Base-by-base conservation (phyloP, 2,888 invertebrate species). In the Melanotus villosus region DNA sequence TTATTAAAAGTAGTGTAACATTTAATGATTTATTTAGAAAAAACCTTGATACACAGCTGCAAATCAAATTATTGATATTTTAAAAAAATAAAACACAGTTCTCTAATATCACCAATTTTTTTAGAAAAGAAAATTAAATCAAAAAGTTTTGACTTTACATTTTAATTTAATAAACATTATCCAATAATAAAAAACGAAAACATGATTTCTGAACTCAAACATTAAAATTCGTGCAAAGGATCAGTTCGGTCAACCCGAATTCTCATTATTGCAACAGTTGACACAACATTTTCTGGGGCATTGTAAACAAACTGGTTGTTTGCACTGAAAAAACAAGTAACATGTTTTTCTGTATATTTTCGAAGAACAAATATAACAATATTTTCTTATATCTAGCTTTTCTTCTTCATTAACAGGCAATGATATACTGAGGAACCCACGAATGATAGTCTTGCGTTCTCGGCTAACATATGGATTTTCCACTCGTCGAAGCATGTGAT, bases 261-360 rank as follows among this genome's bases (percentile, higher is more conserved):
- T 14, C 10, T 38, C 36, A 12, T 38, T 38, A 12, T 38, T 38
- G 36, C 36, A n/a, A 38, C 36, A 38, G 36, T 38, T 38, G 12
- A 12, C 12, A 38, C 36, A 38, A 38, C 36, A 38, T 38, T 43
- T 38, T 38, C 36, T 38, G 36, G 36, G 12, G 36, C 36, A 38
- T 12, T 38, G 36, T 12, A 38, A 38, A 38, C 36, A 38, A 12
- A 38, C 12, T 12, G 36, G 36, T 38, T 38, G 3, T 38, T 38
- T 38, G 14, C 36, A 38, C 12, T 12, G 36, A 12, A 38, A 38
- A 38, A n/a, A 38, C 12, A 38, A n/a, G 12, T 10, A 38, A 12
- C 12, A 14, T 9, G 36, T 38, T 9, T 38, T 14, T 38, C n/a
- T 38, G 12, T 38, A 12, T 38, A 14, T 38, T 38, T 38, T 38